phyloP scores from a whole-genome alignment of 1,140 invertebrate genomes.

The Pseudomyrmex flavicornis region DNA sequence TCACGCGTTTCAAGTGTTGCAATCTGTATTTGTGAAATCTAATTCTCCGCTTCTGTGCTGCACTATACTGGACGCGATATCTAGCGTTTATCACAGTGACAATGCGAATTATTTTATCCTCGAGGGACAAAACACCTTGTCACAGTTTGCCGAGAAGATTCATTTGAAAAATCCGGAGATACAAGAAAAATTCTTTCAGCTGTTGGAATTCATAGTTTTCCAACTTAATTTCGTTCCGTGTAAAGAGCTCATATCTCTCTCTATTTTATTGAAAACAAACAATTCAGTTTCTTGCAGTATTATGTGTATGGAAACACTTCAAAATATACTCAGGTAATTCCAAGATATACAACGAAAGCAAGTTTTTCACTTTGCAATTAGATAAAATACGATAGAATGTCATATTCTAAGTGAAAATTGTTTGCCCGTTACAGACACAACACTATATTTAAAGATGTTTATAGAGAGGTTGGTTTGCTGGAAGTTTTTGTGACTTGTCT shows the following conservation, averaged over 20 bases:
- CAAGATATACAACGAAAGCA: not conserved
- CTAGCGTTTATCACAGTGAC: conserved; percentile 98
- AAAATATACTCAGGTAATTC: conserved; percentile 92
- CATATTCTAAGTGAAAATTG: not conserved
- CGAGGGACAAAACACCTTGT: conserved; percentile 97
- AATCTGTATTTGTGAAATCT: conserved; percentile 97
- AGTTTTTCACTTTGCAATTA: not conserved
- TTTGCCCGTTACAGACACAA: conserved; percentile 89
- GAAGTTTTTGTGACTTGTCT: conserved; percentile 98
- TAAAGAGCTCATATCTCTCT: conserved; percentile 98
- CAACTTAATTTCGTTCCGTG: conserved; percentile 99
- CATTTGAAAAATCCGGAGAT: conserved; percentile 95
- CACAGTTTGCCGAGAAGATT: conserved; percentile 98
- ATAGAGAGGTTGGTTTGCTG: conserved; percentile 98
- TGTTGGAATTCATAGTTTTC: conserved; percentile 98
- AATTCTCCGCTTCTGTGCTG: conserved; percentile 93
- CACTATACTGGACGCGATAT: conserved; percentile 97
- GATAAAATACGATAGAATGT: not conserved
- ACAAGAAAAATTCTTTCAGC: conserved; percentile 97
- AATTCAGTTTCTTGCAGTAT: conserved; percentile 93
- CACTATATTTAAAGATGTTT: conserved; percentile 98
- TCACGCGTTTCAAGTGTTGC: conserved; percentile 97
- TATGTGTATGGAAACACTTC: conserved; percentile 94
- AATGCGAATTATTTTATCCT: conserved; percentile 99
- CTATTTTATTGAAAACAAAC: conserved; percentile 95